Percentiles rank a stretch among this genome's conserved stretches.
These are phyloP conservation scores for Heliconius ismenius DNA, from an alignment of 2,888 invertebrate genomes.

Conservation along the genomic window DNA sequence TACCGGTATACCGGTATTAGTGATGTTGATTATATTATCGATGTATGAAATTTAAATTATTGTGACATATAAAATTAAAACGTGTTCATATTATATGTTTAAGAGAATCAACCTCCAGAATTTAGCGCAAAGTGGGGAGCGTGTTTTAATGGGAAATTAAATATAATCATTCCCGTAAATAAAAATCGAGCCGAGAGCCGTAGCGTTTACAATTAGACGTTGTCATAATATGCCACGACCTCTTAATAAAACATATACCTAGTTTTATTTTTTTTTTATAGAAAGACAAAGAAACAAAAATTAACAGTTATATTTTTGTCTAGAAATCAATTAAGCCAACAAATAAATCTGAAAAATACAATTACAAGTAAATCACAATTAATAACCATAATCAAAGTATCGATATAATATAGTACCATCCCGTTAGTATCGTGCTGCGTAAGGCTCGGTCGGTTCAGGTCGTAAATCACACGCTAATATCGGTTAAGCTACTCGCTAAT, in stretches of 20 bases:
- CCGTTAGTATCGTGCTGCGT: constrained; percentile 71
- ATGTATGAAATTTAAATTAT: not conserved
- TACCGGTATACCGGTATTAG: constrained; percentile 63
- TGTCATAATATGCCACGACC: too few species aligned
- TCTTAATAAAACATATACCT: too few species aligned
- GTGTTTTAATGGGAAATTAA: too few species aligned
- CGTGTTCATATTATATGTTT: too few species aligned
- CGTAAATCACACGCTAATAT: constrained; percentile 80
- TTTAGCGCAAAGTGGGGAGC: too few species aligned
- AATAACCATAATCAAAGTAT: constrained; percentile 26
- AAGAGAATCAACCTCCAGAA: too few species aligned
- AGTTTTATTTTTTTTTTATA: too few species aligned
- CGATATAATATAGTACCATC: constrained; percentile 46
- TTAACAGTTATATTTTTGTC: too few species aligned
- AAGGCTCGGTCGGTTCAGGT: constrained; percentile 67
- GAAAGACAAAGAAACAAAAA: too few species aligned
- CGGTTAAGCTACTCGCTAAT: constrained; percentile 79
- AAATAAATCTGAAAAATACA: not conserved
- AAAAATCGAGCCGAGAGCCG: too few species aligned
- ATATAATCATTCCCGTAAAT: too few species aligned
- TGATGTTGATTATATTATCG: constrained; percentile 46
- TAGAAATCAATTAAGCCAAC: not conserved
- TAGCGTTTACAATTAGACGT: too few species aligned
- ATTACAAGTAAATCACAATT: not conserved
- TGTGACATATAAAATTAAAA: not conserved